These are phyloP conservation scores for Anolis apletophallus DNA, from an alignment of 2,797 vertebrate genomes.

Conservation along the genomic window DNA sequence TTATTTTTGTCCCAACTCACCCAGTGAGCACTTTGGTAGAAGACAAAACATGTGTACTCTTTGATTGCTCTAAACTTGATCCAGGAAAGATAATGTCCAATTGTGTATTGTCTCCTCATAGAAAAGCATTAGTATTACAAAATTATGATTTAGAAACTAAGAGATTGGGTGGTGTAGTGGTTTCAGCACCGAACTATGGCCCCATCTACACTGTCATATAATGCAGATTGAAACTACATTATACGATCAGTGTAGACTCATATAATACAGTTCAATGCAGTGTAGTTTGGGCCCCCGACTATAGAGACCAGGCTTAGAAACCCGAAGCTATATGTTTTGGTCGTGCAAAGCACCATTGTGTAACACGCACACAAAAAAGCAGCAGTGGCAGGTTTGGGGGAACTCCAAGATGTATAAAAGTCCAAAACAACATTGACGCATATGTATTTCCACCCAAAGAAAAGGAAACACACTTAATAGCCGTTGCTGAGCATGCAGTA, in stretches of 20 bases:
- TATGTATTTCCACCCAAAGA: background rate
- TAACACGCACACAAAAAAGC: background rate
- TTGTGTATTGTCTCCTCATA: background rate
- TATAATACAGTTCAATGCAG: too few relatives aligned
- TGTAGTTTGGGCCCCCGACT: too few relatives aligned
- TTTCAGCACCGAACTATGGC: too few relatives aligned
- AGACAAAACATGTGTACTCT: background rate
- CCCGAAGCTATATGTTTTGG: background rate
- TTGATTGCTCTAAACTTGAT: background rate
- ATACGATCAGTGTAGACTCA: too few relatives aligned
- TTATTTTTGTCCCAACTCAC: background rate
- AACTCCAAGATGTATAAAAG: background rate
- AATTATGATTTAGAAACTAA: background rate
- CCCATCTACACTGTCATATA: too few relatives aligned
- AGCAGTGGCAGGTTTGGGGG: background rate
- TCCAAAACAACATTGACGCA: background rate
- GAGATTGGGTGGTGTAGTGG: too few relatives aligned
- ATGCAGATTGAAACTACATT: too few relatives aligned
- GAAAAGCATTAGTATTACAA: background rate
- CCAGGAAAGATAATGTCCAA: background rate
- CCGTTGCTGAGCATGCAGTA: background rate
- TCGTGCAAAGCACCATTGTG: background rate
- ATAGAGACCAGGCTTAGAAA: too few relatives aligned
- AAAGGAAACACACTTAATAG: background rate
- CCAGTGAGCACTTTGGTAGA: background rate